Base-by-base conservation (phyloP, 2,113 vertebrate genomes). In the Dicentrarchus labrax region DNA sequence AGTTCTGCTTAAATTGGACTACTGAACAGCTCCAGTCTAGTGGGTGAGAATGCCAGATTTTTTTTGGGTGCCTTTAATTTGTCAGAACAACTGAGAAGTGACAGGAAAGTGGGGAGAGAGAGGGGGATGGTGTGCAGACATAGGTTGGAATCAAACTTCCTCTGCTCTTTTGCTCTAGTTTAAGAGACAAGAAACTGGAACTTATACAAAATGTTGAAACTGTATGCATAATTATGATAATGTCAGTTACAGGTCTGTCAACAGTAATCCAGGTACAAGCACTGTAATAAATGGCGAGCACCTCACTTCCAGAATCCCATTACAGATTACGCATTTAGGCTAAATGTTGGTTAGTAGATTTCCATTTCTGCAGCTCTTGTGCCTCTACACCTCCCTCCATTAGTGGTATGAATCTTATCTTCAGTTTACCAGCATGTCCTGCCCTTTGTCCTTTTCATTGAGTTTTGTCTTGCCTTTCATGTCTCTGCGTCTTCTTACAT, bases 1-100 rank as follows among this genome's bases (percentile, higher is more conserved):
- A 98, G 80, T 96, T 97, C 78, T 99, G 97, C 86, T 93, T 98
- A 45, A 95, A 97, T 0, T 97, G 98, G 15, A 95, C 93, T 36
- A 94, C 91, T 36, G 97, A 99, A 79, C 96, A 96, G 74, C 95
- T 99, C 21, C 95, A 93, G 22, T 98, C 97, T 54, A 97, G 90
- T 0, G 98, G 98, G 98, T 98, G 74, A 90, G 87, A 51, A 68
- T 15, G 19, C 1, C 12, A 2, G 30, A 2, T 47, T 45, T 11
- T 50, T 15, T 64, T 38, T 22, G 11, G 38, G 13, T 47, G 45
- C 30, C 30, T 30, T 30, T 30, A 2, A 30, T 30, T 30, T 30
- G 2, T 30, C 30, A 30, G 30, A 30, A 30, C 30, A 30, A 30
- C 30, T 30, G 30, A 30, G 30, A 30, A 30, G 30, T 30, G 30